These are phyloP conservation scores for Caenorhabditis wallacei DNA, from an alignment of 2,888 invertebrate genomes.

Conservation along the genomic window DNA sequence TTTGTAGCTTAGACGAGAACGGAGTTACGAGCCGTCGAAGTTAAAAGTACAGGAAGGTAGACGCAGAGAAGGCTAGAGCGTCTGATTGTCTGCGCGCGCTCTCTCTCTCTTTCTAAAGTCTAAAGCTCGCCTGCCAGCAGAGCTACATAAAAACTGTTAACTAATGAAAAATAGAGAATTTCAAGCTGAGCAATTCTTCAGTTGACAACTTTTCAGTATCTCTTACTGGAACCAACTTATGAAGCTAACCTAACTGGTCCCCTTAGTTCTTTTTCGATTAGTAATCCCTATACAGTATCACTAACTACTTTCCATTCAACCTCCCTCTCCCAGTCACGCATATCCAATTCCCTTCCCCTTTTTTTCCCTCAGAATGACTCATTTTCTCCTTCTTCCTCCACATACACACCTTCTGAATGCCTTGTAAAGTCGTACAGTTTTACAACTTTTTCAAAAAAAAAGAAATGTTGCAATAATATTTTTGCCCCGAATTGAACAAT, in stretches of 20 bases:
- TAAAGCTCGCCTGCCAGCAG: too few relatives aligned
- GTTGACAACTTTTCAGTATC: too few relatives aligned
- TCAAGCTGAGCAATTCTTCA: too few relatives aligned
- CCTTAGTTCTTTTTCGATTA: neutral
- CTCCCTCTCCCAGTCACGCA: neutral
- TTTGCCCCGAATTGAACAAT: neutral
- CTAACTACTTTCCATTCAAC: constrained; percentile 16
- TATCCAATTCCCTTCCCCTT: constrained; percentile 12
- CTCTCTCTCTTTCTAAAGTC: too few relatives aligned
- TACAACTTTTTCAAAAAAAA: constrained; percentile 4
- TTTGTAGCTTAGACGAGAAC: neutral
- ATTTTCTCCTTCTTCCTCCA: neutral
- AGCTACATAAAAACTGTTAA: too few relatives aligned
- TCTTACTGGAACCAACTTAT: too few relatives aligned
- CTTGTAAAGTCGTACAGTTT: constrained; percentile 1
- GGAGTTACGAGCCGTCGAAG: neutral
- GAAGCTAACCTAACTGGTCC: too few relatives aligned
- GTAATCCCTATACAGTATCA: neutral
- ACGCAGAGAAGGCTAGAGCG: neutral
- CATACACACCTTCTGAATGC: constrained; percentile 11
- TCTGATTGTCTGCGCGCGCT: too few relatives aligned
- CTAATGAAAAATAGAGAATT: too few relatives aligned
- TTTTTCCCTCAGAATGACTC: constrained; percentile 14
- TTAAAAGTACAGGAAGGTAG: too few relatives aligned
- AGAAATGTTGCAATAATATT: neutral